Evolutionary conservation across 2,888 invertebrate species (phyloP).

Genomic region (Drosophila pseudotalamancana): DNA sequence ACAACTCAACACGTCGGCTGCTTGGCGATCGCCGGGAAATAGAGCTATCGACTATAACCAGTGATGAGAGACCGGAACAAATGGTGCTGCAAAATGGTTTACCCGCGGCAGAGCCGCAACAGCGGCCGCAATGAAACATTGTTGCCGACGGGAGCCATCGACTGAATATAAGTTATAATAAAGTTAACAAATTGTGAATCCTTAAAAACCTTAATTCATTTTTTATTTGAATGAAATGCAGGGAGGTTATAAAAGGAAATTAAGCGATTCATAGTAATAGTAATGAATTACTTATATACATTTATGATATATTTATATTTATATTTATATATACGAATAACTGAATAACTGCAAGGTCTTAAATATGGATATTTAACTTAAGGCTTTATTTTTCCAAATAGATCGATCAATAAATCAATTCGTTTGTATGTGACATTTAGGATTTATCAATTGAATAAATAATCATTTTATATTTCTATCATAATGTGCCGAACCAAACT

Average conservation of each 20-base stretch:
- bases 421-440: too few relatives aligned
- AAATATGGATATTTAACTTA: neutral
- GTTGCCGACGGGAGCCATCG: slow-evolving; percentile 26
- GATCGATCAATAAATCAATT: too few relatives aligned
- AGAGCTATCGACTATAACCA: slow-evolving; percentile 81
- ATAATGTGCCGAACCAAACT: neutral
- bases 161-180: slow-evolving; percentile 43
- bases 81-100: slow-evolving; percentile 57
- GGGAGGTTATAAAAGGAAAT: slow-evolving; percentile 32
- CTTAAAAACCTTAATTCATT: slow-evolving; percentile 5
- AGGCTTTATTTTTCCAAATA: neutral
- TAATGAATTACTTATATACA: slow-evolving; percentile 24
- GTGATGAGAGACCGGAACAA: slow-evolving; percentile 73
- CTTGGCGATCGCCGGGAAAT: slow-evolving; percentile 82
- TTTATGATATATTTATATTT: slow-evolving; percentile 25
- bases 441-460: neutral
- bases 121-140: slow-evolving; percentile 43
- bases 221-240: slow-evolving; percentile 22
- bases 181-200: slow-evolving; percentile 12
- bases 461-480: neutral
- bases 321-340: slow-evolving; percentile 8
- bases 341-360: neutral
- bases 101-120: slow-evolving; percentile 72
- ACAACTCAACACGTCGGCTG: slow-evolving; percentile 74
- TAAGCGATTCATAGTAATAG: slow-evolving; percentile 27